phyloP scores from a whole-genome alignment of 2,797 vertebrate species.

The Bucorvus abyssinicus region DNA sequence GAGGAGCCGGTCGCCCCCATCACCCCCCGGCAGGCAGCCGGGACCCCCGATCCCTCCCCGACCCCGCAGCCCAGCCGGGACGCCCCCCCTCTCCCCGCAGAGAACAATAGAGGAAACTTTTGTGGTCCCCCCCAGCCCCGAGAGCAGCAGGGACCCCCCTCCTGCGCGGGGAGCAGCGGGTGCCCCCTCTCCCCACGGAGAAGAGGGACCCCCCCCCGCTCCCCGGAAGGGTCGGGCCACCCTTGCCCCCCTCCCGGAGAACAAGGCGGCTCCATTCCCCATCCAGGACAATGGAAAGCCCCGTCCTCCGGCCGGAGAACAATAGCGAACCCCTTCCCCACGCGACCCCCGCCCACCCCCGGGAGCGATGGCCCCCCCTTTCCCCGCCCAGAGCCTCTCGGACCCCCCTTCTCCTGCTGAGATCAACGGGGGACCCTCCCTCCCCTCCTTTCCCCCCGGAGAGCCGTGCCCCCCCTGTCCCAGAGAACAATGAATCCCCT shows the following conservation, averaged over 20 bases:
- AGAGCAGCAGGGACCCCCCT: not conserved
- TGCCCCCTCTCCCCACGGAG: not conserved
- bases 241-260: not conserved
- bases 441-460: not conserved
- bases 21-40: not conserved
- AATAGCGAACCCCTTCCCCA: not conserved
- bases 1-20: not conserved
- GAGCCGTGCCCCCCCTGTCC: not conserved
- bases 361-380: not conserved
- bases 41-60: not conserved
- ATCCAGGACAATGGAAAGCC: conserved; percentile 8
- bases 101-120: not conserved
- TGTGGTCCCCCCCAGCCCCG: not conserved
- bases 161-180: not conserved
- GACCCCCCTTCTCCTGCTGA: not conserved
- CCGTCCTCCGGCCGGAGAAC: not conserved
- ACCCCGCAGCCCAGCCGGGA: not conserved
- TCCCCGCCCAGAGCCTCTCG: not conserved
- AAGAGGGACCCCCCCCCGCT: not conserved
- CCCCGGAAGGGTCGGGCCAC: not conserved
- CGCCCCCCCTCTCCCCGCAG: not conserved
- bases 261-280: not conserved
- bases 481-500: conserved; percentile 36
- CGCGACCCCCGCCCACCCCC: not conserved
- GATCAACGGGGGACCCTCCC: not conserved